phyloP scores from a whole-genome alignment of 2,113 vertebrate species.

The Coracopsis vasa region DNA sequence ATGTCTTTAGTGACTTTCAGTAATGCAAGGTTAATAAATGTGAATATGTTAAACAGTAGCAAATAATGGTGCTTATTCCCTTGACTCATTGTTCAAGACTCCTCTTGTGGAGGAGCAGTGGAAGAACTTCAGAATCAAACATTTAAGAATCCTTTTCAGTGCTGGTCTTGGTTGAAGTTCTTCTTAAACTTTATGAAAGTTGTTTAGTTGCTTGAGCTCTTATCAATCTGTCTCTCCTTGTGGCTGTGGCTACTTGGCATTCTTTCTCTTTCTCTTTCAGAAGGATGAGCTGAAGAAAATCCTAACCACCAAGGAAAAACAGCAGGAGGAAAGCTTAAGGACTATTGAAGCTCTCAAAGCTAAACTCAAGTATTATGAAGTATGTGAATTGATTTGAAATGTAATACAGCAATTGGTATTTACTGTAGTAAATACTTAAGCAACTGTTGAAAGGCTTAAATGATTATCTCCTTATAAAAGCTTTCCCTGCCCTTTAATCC shows the following conservation, averaged over 20 bases:
- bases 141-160: neutral
- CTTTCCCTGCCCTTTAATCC: neutral
- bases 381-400: constrained; percentile 49
- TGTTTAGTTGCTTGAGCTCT: neutral
- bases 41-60: neutral
- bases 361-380: constrained; percentile 87
- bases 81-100: neutral
- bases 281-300: constrained; percentile 87
- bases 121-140: neutral
- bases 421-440: neutral
- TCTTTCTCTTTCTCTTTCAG: constrained; percentile 65
- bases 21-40: neutral
- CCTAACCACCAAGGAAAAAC: constrained; percentile 82
- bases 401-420: neutral
- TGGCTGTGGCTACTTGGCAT: neutral
- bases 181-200: neutral
- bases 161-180: neutral
- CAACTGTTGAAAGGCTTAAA: neutral
- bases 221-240: neutral
- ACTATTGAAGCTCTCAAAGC: constrained; percentile 87
- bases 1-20: neutral
- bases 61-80: neutral
- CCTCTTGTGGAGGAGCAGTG: neutral
- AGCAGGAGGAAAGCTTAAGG: constrained; percentile 86
- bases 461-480: neutral